Conservation (phyloP, 2,888 invertebrate species). For the Polydesmus complanatus region DNA sequence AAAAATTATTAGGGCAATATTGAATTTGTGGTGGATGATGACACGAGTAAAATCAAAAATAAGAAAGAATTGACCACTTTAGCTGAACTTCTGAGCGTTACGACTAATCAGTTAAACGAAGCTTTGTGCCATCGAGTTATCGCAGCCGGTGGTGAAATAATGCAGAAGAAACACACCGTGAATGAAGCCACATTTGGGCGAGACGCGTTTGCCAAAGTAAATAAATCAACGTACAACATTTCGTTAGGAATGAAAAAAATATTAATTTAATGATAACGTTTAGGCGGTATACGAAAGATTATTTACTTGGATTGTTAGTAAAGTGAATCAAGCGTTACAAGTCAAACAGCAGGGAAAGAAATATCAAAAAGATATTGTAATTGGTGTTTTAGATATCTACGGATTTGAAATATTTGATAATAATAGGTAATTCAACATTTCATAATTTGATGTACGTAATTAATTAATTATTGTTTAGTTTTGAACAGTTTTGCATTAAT, state of each 20-base stretch:
- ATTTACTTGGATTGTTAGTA: slow-evolving; percentile 84
- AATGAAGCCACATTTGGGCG: slow-evolving; percentile 73
- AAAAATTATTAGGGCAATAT: slow-evolving; percentile 43
- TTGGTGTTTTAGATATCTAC: slow-evolving; percentile 94
- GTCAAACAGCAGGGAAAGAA: slow-evolving; percentile 35
- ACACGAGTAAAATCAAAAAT: slow-evolving; percentile 40
- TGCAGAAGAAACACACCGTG: slow-evolving; percentile 77
- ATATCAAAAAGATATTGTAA: slow-evolving; percentile 58
- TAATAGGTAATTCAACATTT: slow-evolving; percentile 52
- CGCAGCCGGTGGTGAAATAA: slow-evolving; percentile 81
- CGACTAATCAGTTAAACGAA: slow-evolving; percentile 49
- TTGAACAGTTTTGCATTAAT: slow-evolving; percentile 98
- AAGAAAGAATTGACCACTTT: slow-evolving; percentile 41
- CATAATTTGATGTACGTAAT: background rate
- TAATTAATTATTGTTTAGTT: slow-evolving; percentile 26
- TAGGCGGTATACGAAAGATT: slow-evolving; percentile 84
- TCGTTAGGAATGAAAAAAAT: background rate
- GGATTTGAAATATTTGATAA: slow-evolving; percentile 96
- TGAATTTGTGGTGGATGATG: slow-evolving; percentile 42
- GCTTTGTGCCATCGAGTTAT: slow-evolving; percentile 77
- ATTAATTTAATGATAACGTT: no score
- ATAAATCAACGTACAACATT: background rate
- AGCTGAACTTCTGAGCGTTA: slow-evolving; percentile 48
- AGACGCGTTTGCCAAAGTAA: slow-evolving; percentile 78
- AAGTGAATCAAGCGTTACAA: slow-evolving; percentile 82